Evolutionary conservation across 2,113 vertebrate genomes (phyloP), one percentile per base, ranked within the genome.

Genomic region (Anarhynchus alexandrinus): DNA sequence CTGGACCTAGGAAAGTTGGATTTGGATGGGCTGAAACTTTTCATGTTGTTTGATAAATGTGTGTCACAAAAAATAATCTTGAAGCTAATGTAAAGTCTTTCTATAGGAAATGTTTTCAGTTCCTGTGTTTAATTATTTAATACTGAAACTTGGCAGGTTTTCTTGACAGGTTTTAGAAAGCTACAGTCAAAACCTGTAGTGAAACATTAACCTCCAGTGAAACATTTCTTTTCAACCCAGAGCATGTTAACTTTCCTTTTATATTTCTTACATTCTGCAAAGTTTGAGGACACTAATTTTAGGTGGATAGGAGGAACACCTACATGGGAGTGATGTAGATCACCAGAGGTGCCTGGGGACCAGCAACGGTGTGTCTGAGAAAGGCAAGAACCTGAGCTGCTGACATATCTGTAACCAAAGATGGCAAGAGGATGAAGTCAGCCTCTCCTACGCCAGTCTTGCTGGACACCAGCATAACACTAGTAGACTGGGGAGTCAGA

Each of bases 391-490:
- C n/a, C n/a, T 1, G 5, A 55, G 29, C 25, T 70, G n/a, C 90
- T 69, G 66, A 23, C 19, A 4, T 17, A 86, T 15, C 45, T 40
- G 6, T 61, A 62, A 54, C 21, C 12, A 61, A 32, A 54, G 61
- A 30, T 26, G 11, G 45, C 34, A n/a, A 40, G 40, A 47, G 17
- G 25, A 9, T 36, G 29, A 73, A n/a, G 25, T n/a, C 58, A 59
- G 27, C 16, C 38, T 59, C 34, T 59, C 38, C 27, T 65, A 1
- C 4, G 5, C 45, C 52, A 23, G 52, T 62, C 55, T 62, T 17
- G 13, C 47, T 47, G 62, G 23, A n/a, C 12, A 21, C 64, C 9
- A 25, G 16, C 1, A 0, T 34, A 40, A 55, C 2, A 2, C 34
- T 38, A 25, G 34, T 19, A 69, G 45, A 11, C 38, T 20, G 12